These are phyloP conservation scores for Nemotelus pantherinus DNA, from an alignment of 2,888 invertebrate genomes.

Conservation along the genomic window DNA sequence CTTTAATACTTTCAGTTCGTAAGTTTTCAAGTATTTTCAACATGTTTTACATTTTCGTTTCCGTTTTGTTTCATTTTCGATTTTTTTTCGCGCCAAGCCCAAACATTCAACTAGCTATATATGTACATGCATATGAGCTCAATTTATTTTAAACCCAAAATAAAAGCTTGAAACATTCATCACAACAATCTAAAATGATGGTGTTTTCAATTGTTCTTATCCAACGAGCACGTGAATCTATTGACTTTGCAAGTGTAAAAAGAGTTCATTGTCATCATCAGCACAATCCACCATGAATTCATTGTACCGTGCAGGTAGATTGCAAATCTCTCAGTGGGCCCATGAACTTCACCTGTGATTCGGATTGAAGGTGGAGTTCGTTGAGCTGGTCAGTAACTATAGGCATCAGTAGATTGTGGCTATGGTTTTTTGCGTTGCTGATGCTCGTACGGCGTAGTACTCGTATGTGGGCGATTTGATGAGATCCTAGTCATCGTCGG, in stretches of 20 bases:
- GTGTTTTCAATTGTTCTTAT: conserved; percentile 8
- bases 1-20: no score
- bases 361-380: conserved; percentile 10
- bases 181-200: no score
- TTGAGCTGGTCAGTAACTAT: conserved; percentile 33
- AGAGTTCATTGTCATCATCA: conserved; percentile 37
- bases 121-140: no score
- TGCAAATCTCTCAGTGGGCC: not conserved
- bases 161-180: no score
- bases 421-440: no score
- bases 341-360: conserved; percentile 23
- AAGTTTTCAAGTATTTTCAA: no score
- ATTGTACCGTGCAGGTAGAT: not conserved
- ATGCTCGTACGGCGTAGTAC: no score
- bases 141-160: no score
- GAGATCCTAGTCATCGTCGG: not conserved
- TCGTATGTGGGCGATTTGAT: not conserved
- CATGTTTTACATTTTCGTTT: no score
- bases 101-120: no score
- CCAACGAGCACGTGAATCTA: conserved; percentile 1
- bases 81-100: no score
- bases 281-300: not conserved
- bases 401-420: not conserved
- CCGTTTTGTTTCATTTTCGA: no score
- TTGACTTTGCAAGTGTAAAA: conserved; percentile 15